Evolutionary conservation across 2,888 invertebrate genomes (phyloP).

Genomic region (Cephalotes varians): DNA sequence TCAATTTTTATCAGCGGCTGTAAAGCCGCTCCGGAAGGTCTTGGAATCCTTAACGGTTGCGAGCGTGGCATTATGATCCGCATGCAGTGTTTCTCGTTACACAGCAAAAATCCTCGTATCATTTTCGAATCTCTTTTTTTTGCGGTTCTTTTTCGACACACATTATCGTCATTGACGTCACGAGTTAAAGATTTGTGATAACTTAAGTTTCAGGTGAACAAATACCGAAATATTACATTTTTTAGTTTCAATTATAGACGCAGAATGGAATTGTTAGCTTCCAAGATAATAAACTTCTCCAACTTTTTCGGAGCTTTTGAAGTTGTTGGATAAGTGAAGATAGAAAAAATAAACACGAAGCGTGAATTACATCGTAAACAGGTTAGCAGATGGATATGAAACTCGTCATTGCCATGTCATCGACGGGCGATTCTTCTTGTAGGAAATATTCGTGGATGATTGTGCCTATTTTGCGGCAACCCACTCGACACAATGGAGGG

Average conservation of each 20-base stretch:
- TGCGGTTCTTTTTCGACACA: not conserved
- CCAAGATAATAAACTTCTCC: not conserved
- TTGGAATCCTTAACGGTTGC: not conserved
- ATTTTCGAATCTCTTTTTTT: not conserved
- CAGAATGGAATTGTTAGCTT: not conserved
- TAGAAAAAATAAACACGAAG: not conserved
- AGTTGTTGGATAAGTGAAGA: not conserved
- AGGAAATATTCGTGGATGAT: conserved; percentile 68
- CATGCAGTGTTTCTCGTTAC: not conserved
- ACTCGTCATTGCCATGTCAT: conserved; percentile 30
- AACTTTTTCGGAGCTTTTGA: not conserved
- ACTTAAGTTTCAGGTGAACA: not conserved
- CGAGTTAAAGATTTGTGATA: not conserved
- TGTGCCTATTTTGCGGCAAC: conserved; percentile 55
- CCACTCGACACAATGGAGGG: conserved; percentile 58
- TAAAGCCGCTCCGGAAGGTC: conserved; percentile 1
- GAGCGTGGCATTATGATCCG: not conserved
- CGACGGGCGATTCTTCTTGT: conserved; percentile 42
- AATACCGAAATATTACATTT: not conserved
- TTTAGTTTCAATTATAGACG: not conserved
- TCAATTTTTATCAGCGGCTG: conserved; percentile 44
- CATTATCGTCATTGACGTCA: not conserved
- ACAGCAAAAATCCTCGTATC: not conserved
- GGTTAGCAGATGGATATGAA: conserved; percentile 25
- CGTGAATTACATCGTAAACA: not conserved